Base-by-base conservation (phyloP, 37 sponge, comb jelly and placozoan genomes). In the Geodia barretti region DNA sequence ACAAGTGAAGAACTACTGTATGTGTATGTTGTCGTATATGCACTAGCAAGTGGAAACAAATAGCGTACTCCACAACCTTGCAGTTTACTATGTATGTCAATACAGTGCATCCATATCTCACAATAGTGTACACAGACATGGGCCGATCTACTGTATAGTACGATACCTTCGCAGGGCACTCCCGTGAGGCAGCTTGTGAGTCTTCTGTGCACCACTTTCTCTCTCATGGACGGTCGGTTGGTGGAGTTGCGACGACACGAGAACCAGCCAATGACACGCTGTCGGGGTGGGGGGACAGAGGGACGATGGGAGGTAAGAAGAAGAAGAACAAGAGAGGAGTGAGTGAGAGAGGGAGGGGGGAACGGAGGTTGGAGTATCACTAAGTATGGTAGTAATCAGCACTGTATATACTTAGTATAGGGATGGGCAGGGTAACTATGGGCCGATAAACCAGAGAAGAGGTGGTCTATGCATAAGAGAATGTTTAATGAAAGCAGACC, bases 181-280 rank as follows among this genome's bases (percentile, higher is more conserved):
- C 14, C 54, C 14, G 54, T 17, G 54, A 47, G 14, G 14, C 54
- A 47, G 7, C 14, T 14, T 17, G 54, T 68, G 26, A 94, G 73
- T 37, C 70, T 84, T 0, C 64, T 23, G 75, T 94, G 95, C 0
- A 88, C 59, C 0, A 78, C 73, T 40, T 70, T 76, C 83, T 94
- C 95, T 26, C 83, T 47, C 37, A 90, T 38, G 26, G 95, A 90
- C 33, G 88, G 26, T 0, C 75, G 69, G 72, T 87, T 85, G 23
- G 73, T 65, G 28, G 79, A 66, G 80, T 87, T 88, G 1, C 88
- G 74, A 31, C 95, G 78, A 74, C 83, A 94, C 2, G 83, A 71
- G 76, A 94, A 94, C 95, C 95, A 94, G 1, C 95, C 95, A 35
- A 94, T 73, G 43, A 90, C 82, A 65, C 54, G 39, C 84, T 89